phyloP scores from a whole-genome alignment of 1,140 invertebrate genomes.

The Lucilia cuprina region DNA sequence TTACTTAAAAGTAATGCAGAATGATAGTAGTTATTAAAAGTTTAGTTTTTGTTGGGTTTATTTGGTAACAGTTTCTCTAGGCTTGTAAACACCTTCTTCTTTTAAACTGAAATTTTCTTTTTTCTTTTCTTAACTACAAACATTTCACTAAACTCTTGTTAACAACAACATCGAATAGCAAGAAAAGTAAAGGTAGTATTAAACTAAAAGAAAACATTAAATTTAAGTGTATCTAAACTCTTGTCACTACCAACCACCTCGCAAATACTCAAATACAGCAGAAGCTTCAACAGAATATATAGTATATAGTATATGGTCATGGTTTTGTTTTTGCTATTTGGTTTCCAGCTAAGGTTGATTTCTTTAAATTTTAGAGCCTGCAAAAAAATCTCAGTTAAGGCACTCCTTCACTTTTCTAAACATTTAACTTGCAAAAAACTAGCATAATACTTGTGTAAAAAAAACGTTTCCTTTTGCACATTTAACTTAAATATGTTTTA shows the following conservation, averaged over 20 bases:
- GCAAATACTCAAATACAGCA: background rate
- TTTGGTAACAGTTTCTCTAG: background rate
- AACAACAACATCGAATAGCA: background rate
- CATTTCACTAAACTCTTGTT: background rate
- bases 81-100: background rate
- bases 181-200: background rate
- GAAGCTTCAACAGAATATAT: background rate
- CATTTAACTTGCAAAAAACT: background rate
- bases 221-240: constrained; percentile 14
- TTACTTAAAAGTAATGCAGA: no score
- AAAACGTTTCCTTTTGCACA: background rate
- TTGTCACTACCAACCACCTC: constrained; percentile 9
- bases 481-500: constrained; percentile 8
- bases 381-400: constrained; percentile 9
- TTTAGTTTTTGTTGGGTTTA: no score
- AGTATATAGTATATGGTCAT: background rate
- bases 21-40: no score
- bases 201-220: background rate
- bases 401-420: background rate
- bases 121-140: background rate
- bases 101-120: background rate
- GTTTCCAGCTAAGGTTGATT: background rate
- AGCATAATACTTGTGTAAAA: background rate
- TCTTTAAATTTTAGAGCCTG: background rate
- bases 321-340: background rate